phyloP scores from a whole-genome alignment of 1,140 invertebrate genomes.

The Psilanteris sp. region DNA sequence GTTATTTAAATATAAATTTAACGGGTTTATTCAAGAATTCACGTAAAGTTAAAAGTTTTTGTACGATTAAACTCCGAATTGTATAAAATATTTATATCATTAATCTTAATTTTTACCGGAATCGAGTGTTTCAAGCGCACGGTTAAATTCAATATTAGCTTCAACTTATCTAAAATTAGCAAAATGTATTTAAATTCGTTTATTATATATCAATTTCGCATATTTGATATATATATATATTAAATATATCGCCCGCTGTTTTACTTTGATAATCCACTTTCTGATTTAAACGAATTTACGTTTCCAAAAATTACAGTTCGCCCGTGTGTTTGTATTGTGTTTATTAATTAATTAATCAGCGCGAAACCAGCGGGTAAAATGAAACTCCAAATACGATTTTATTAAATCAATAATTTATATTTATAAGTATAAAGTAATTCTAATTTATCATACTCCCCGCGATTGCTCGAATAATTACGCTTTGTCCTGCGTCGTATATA shows the following conservation, averaged over 20 bases:
- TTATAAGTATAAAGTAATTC: too few species aligned
- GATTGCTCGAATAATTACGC: too few species aligned
- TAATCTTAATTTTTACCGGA: too few species aligned
- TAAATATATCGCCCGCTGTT: conserved; percentile 22
- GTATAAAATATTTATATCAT: too few species aligned
- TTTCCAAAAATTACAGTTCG: conserved; percentile 5
- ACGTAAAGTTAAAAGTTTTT: not conserved
- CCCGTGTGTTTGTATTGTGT: conserved; percentile 13
- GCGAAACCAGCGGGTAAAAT: not conserved
- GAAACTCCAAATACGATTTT: conserved; percentile 5
- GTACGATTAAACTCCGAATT: not conserved
- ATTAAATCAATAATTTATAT: not conserved
- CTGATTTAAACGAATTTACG: conserved; percentile 16
- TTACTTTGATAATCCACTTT: not conserved
- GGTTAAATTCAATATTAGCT: conserved; percentile 6
- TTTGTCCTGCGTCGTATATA: too few species aligned
- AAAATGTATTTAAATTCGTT: conserved; percentile 10
- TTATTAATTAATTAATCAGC: conserved; percentile 24
- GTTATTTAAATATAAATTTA: not conserved
- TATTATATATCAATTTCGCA: too few species aligned
- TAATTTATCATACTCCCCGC: too few species aligned
- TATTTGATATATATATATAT: not conserved
- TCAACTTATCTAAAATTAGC: not conserved
- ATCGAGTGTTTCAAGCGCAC: too few species aligned
- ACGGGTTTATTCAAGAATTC: not conserved